Conservation (phyloP, 2,797 vertebrate genomes). For the Pempheris klunzingeri region DNA sequence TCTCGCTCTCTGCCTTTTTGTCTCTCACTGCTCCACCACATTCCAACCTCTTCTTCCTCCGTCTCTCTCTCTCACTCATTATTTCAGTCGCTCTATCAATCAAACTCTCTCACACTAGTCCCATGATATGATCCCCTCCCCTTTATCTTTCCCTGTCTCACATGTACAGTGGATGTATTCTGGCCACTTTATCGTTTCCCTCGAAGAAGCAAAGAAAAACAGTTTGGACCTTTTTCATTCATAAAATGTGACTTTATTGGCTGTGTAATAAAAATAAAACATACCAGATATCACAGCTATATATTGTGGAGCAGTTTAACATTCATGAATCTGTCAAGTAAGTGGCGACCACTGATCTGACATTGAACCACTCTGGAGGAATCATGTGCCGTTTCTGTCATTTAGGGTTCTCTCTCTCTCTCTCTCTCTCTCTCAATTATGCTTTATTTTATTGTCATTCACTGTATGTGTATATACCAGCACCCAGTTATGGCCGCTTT, state of each 20-base stretch:
- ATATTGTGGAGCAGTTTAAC: neutral
- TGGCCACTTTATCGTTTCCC: conserved; percentile 39
- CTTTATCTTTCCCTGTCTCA: conserved; percentile 14
- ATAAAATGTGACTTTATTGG: conserved; percentile 10
- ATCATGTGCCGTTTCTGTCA: neutral
- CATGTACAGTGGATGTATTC: conserved; percentile 29
- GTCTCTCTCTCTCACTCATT: conserved; percentile 34
- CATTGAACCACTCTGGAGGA: conserved; percentile 5
- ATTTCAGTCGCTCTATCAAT: conserved; percentile 64
- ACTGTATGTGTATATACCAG: too few relatives aligned
- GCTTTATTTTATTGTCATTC: too few relatives aligned
- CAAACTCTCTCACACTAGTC: conserved; percentile 39
- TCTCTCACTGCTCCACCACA: conserved; percentile 21
- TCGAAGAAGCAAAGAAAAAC: conserved; percentile 16
- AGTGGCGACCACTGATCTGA: neutral
- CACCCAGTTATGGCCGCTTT: too few relatives aligned
- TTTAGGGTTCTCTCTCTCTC: too few relatives aligned
- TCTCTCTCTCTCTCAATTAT: too few relatives aligned
- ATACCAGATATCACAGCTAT: neutral
- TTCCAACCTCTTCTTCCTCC: conserved; percentile 14
- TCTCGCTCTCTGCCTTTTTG: conserved; percentile 36
- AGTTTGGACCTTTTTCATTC: conserved; percentile 17
- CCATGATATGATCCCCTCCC: conserved; percentile 35
- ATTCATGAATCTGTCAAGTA: conserved; percentile 1
- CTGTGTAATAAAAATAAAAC: neutral